Evolutionary conservation across 2,113 vertebrate genomes (phyloP).

Genomic region (Passer montanus): DNA sequence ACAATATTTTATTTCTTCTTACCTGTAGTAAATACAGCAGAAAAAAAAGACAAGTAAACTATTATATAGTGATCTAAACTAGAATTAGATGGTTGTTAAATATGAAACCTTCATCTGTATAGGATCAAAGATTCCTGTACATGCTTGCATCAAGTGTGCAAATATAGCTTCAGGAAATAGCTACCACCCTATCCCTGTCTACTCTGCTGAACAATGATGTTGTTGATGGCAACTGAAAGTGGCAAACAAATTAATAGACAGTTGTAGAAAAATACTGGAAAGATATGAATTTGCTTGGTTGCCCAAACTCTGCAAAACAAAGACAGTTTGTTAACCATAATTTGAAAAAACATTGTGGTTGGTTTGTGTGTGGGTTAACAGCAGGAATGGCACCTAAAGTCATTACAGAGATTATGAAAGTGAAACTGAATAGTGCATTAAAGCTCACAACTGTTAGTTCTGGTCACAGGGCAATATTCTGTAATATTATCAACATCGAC

Average conservation of each 20-base stretch:
- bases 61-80: background rate
- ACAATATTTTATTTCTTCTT: background rate
- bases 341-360: constrained; percentile 51
- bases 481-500: background rate
- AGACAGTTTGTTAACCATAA: background rate
- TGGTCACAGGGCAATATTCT: background rate
- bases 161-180: background rate
- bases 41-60: background rate
- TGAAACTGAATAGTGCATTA: constrained; percentile 41
- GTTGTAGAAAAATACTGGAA: constrained; percentile 40
- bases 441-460: constrained; percentile 22
- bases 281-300: constrained; percentile 13
- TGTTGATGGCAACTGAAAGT: constrained; percentile 16
- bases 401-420: constrained; percentile 27
- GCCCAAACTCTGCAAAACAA: constrained; percentile 9
- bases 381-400: constrained; percentile 33
- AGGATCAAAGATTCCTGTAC: background rate
- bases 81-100: background rate
- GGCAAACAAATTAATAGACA: constrained; percentile 37
- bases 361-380: constrained; percentile 25
- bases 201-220: background rate
- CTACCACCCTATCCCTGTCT: background rate
- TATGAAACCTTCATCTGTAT: background rate
- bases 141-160: background rate
- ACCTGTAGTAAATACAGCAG: background rate